phyloP scores from a whole-genome alignment of 2,888 invertebrate species.

The Cataglyphis cursor region DNA sequence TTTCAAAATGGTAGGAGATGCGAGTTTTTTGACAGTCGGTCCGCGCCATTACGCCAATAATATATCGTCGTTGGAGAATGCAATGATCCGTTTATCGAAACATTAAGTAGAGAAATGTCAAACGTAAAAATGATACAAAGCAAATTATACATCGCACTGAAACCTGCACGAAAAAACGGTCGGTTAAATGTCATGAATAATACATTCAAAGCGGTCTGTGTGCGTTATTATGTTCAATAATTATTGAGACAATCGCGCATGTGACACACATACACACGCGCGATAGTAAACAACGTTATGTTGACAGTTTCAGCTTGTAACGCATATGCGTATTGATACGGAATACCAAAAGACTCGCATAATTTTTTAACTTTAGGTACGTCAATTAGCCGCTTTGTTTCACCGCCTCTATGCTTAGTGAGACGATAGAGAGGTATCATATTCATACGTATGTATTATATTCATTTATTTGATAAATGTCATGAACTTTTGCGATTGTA shows the following conservation, averaged over 20 bases:
- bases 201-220: neutral
- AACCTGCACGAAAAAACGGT: constrained; percentile 21
- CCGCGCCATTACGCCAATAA: constrained; percentile 71
- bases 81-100: constrained; percentile 34
- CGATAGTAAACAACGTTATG: constrained; percentile 31
- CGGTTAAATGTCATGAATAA: constrained; percentile 20
- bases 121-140: constrained; percentile 25
- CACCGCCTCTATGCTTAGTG: neutral
- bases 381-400: constrained; percentile 10
- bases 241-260: constrained; percentile 28
- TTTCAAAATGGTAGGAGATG: constrained; percentile 53
- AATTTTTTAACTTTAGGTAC: constrained; percentile 4
- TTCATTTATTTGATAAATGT: constrained; percentile 22
- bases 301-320: neutral
- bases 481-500: constrained; percentile 21
- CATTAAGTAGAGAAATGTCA: constrained; percentile 10
- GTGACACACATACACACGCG: neutral
- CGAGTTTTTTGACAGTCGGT: constrained; percentile 65
- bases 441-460: constrained; percentile 8
- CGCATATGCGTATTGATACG: neutral
- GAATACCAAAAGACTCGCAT: neutral
- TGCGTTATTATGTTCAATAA: constrained; percentile 23
- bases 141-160: constrained; percentile 26
- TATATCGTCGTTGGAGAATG: constrained; percentile 47
- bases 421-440: neutral